Conservation (phyloP, 2,888 invertebrate genomes). For the Villa cingulata region DNA sequence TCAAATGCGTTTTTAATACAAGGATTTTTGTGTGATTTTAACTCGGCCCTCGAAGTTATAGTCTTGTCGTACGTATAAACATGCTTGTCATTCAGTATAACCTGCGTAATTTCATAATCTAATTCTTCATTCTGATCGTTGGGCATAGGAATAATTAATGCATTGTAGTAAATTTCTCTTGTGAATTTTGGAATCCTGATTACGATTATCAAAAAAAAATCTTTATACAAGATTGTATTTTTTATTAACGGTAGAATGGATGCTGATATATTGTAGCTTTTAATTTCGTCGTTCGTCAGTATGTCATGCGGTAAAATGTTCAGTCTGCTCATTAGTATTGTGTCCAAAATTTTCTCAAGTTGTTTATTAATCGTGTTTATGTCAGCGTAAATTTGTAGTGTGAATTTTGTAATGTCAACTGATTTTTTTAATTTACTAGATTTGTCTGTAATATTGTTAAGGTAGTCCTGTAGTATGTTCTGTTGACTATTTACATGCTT, state of each 20-base stretch:
- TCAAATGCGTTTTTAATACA: background rate
- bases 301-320: background rate
- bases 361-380: background rate
- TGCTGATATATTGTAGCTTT: background rate
- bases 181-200: background rate
- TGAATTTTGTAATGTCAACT: background rate
- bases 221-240: background rate
- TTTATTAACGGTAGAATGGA: background rate
- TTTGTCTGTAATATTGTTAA: background rate
- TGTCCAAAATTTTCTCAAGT: background rate
- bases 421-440: background rate
- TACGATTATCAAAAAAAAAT: background rate
- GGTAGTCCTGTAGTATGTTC: background rate
- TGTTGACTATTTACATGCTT: background rate
- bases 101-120: background rate
- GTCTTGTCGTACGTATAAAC: background rate
- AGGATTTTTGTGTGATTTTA: background rate
- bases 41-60: no score
- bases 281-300: background rate
- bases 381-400: background rate
- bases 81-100: background rate
- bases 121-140: background rate
- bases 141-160: background rate
- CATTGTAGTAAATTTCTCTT: background rate
- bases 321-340: background rate